These are phyloP conservation scores for Cryptocephalus primarius DNA, from an alignment of 2,888 invertebrate species.

Conservation along the genomic window DNA sequence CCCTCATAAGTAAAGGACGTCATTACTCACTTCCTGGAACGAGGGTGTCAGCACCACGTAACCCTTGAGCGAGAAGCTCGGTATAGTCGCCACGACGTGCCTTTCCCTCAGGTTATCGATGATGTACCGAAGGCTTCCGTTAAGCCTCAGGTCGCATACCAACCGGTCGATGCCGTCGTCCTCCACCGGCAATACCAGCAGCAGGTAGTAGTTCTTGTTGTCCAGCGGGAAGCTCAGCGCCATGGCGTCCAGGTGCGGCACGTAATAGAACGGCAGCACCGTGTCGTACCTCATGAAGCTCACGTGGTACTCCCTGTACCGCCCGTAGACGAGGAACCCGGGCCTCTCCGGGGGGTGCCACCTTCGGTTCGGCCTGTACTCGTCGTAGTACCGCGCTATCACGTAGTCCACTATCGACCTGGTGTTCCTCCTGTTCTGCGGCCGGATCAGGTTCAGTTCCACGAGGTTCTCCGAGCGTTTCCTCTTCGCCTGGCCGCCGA, in stretches of 20 bases:
- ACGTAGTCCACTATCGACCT: constrained; percentile 30
- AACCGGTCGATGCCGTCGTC: constrained; percentile 49
- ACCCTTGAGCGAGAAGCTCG: constrained; percentile 69
- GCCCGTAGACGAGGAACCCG: constrained; percentile 36
- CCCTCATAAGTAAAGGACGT: no score
- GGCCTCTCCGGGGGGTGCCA: constrained; percentile 9
- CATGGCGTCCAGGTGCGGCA: constrained; percentile 59
- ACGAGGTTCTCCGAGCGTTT: constrained; percentile 1
- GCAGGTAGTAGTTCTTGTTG: constrained; percentile 65
- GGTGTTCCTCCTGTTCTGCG: constrained; percentile 1
- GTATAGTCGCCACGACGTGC: constrained; percentile 66
- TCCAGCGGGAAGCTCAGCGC: constrained; percentile 70
- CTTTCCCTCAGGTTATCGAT: constrained; percentile 56
- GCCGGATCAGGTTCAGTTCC: constrained; percentile 2
- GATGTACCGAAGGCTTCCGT: constrained; percentile 52
- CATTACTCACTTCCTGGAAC: constrained; percentile 58
- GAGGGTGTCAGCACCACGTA: constrained; percentile 71
- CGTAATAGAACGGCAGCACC: constrained; percentile 62
- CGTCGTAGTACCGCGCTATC: constrained; percentile 30
- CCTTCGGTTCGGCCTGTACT: constrained; percentile 4
- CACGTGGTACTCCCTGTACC: constrained; percentile 41
- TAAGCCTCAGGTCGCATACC: constrained; percentile 51
- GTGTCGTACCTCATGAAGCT: constrained; percentile 68
- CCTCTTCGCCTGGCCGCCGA: not conserved
- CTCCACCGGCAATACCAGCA: constrained; percentile 60